These are phyloP conservation scores for Callipepla squamata DNA, from an alignment of 2,113 vertebrate genomes.

Conservation along the genomic window DNA sequence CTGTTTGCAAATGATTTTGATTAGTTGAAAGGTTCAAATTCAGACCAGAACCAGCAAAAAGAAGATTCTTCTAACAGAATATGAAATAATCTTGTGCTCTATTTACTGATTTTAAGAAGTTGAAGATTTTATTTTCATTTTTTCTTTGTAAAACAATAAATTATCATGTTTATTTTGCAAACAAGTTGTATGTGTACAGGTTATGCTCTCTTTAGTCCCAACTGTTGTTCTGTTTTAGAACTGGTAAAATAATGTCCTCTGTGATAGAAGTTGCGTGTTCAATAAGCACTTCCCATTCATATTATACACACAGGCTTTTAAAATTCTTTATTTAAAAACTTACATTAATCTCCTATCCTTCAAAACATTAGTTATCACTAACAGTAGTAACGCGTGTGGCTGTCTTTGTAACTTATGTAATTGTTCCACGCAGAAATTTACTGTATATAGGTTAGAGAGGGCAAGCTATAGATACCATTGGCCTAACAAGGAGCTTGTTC, in stretches of 20 bases:
- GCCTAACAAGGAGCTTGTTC: neutral
- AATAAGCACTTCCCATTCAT: neutral
- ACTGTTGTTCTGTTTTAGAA: neutral
- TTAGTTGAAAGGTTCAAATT: neutral
- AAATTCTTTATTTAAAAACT: slow-evolving; percentile 3
- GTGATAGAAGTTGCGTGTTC: neutral
- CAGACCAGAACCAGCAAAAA: neutral
- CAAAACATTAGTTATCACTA: neutral
- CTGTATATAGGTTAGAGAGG: neutral
- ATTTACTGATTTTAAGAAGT: neutral
- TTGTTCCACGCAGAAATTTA: neutral
- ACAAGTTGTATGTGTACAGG: neutral
- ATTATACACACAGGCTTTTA: neutral
- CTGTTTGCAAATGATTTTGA: neutral
- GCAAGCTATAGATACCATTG: neutral
- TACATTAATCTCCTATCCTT: neutral
- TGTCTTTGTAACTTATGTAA: neutral
- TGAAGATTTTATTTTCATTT: neutral
- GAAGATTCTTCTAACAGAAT: neutral
- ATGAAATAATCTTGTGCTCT: neutral
- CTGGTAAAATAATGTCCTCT: neutral
- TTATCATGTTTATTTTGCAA: neutral
- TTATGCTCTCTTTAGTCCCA: neutral
- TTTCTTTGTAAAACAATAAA: neutral
- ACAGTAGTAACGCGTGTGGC: neutral